Evolutionary conservation across 2,888 invertebrate species (phyloP).

Genomic region (Branchinecta sandiegonensis): DNA sequence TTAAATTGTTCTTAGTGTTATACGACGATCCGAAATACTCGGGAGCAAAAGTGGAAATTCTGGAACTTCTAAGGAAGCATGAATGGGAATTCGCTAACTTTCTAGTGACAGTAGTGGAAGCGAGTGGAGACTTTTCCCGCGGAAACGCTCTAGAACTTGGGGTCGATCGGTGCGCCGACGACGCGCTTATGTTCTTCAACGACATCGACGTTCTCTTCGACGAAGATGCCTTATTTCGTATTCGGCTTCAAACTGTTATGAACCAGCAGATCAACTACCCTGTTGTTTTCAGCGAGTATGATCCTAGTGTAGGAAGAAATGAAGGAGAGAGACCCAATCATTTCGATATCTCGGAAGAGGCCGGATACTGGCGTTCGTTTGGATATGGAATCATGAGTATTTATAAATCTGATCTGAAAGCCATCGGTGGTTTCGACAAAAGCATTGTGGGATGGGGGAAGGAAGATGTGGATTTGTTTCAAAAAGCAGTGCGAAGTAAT

Average conservation of each 20-base stretch:
- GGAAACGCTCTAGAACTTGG: conserved; percentile 70
- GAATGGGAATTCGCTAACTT: not conserved
- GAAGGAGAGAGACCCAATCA: conserved; percentile 24
- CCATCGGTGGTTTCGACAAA: conserved; percentile 76
- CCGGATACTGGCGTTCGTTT: conserved; percentile 87
- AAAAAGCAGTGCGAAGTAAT: conserved; percentile 53
- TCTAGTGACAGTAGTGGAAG: conserved; percentile 28
- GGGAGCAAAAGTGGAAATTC: conserved; percentile 35
- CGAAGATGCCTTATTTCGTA: conserved; percentile 52
- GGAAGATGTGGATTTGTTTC: conserved; percentile 89
- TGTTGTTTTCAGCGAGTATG: conserved; percentile 88
- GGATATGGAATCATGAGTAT: conserved; percentile 90
- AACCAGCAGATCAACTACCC: conserved; percentile 76
- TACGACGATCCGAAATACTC: conserved; percentile 37
- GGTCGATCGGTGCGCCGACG: conserved; percentile 44
- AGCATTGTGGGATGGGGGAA: conserved; percentile 91
- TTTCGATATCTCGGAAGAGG: conserved; percentile 36
- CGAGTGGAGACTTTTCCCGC: conserved; percentile 52
- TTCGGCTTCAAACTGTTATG: conserved; percentile 58
- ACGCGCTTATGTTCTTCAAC: conserved; percentile 71
- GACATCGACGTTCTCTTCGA: conserved; percentile 91
- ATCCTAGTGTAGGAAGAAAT: conserved; percentile 42
- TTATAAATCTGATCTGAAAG: conserved; percentile 66
- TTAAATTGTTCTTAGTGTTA: conserved; percentile 53
- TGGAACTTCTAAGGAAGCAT: conserved; percentile 26